Evolutionary conservation across 2,888 invertebrate species (phyloP).

Genomic region (Crossocerus cetratus): DNA sequence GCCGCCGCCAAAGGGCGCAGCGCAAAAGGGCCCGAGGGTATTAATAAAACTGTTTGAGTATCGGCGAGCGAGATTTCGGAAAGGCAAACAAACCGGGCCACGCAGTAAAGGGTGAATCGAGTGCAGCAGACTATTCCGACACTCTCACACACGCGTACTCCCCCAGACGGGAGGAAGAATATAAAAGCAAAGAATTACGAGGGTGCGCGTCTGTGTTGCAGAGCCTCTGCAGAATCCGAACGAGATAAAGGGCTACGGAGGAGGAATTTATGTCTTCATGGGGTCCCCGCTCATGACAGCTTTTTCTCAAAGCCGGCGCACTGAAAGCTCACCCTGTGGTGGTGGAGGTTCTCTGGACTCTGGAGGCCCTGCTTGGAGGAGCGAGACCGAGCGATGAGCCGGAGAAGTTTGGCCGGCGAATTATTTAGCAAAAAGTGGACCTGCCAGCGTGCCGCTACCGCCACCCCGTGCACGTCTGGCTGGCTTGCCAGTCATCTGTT

Average conservation of each 20-base stretch:
- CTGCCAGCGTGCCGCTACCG: not conserved
- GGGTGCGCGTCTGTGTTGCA: too few species aligned
- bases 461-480: not conserved
- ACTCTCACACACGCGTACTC: too few species aligned
- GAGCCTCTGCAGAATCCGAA: too few species aligned
- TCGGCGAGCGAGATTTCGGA: too few species aligned
- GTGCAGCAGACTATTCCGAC: too few species aligned
- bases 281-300: not conserved
- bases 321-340: too few species aligned
- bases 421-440: not conserved
- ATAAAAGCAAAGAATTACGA: too few species aligned
- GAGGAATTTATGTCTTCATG: not conserved
- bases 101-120: too few species aligned
- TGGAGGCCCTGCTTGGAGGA: not conserved
- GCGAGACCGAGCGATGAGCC: not conserved
- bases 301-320: not conserved
- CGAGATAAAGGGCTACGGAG: not conserved
- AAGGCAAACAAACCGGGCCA: too few species aligned
- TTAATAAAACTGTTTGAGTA: not conserved
- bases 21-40: not conserved
- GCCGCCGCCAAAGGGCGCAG: too few species aligned
- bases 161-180: too few species aligned
- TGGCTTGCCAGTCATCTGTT: conserved; percentile 40
- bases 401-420: not conserved
- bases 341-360: too few species aligned